Conservation (phyloP, 2,888 invertebrate genomes). For the Synergus japonicus region DNA sequence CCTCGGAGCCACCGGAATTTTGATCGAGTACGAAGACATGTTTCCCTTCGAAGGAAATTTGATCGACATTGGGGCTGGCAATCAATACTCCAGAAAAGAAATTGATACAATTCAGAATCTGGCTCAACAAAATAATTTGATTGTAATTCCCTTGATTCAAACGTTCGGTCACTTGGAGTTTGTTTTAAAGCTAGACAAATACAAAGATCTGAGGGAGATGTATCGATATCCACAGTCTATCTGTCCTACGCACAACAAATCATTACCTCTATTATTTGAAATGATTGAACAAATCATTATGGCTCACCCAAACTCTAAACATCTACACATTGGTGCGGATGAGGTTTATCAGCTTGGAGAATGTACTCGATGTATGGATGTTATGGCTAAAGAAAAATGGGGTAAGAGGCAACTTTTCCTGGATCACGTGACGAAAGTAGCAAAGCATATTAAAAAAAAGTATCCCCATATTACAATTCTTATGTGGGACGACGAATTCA, state of each 20-base stretch:
- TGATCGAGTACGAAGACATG: conserved; percentile 93
- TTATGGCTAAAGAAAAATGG: conserved; percentile 75
- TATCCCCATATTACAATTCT: conserved; percentile 81
- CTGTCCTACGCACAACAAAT: conserved; percentile 83
- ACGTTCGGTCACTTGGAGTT: conserved; percentile 93
- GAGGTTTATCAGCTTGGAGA: conserved; percentile 87
- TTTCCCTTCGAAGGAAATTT: conserved; percentile 86
- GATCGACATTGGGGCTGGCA: conserved; percentile 81
- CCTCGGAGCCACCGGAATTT: conserved; percentile 86
- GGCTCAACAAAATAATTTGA: conserved; percentile 81
- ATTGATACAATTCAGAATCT: conserved; percentile 78
- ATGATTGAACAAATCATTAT: conserved; percentile 86
- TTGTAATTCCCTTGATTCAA: conserved; percentile 89
- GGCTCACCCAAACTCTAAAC: conserved; percentile 79
- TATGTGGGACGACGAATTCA: conserved; percentile 92
- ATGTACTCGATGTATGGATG: conserved; percentile 80
- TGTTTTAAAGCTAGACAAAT: conserved; percentile 85
- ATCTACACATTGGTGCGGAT: conserved; percentile 89
- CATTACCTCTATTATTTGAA: conserved; percentile 80
- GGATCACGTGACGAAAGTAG: conserved; percentile 81
- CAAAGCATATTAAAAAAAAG: conserved; percentile 77
- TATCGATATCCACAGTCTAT: conserved; percentile 81
- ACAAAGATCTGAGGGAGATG: conserved; percentile 84
- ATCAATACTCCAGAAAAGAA: conserved; percentile 82
- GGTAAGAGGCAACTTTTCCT: conserved; percentile 81